phyloP scores from a whole-genome alignment of 2,113 vertebrate species.

The Benitochromis conjunctus region DNA sequence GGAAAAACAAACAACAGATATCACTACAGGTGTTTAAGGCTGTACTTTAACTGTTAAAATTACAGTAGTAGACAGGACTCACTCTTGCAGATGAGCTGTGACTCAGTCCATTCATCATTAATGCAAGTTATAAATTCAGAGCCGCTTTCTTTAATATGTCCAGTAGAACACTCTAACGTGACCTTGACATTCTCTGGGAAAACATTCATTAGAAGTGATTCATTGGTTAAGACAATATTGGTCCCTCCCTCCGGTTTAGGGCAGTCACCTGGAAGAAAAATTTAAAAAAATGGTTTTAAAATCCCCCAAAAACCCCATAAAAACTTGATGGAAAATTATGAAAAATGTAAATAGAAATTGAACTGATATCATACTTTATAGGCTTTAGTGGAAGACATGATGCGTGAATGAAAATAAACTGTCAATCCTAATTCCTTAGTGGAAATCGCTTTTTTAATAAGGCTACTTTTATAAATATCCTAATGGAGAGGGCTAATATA shows the following conservation, averaged over 20 bases:
- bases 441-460: background rate
- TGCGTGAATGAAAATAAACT: background rate
- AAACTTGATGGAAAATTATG: background rate
- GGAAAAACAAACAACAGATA: background rate
- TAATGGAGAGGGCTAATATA: background rate
- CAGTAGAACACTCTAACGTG: conserved; percentile 35
- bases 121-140: conserved; percentile 15
- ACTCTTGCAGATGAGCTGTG: conserved; percentile 60
- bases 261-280: conserved; percentile 44
- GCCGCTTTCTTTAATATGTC: background rate
- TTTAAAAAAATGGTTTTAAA: background rate
- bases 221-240: background rate
- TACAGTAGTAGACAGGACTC: background rate
- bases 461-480: background rate
- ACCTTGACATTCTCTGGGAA: background rate
- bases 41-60: background rate
- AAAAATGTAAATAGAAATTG: background rate
- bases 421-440: background rate
- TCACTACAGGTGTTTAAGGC: background rate
- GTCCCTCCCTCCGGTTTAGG: background rate
- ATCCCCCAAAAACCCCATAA: too few species aligned
- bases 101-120: conserved; percentile 7
- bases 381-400: background rate
- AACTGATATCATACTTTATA: background rate
- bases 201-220: conserved; percentile 11